These are phyloP conservation scores for Proteles cristata DNA, from an alignment of 2,113 vertebrate species.

Conservation along the genomic window DNA sequence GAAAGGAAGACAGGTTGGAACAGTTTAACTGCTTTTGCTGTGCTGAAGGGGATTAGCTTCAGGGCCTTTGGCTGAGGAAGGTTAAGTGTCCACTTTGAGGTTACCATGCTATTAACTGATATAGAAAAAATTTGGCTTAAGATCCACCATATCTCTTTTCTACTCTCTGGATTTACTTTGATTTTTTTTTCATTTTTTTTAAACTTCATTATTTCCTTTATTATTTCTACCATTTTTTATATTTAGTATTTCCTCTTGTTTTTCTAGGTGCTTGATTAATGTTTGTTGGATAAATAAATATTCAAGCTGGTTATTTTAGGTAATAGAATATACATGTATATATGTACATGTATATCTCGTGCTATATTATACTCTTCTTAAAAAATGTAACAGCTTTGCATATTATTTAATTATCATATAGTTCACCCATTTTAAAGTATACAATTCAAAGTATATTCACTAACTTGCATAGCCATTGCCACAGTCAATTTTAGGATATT, in stretches of 20 bases:
- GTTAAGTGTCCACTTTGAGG: background rate
- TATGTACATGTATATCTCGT: background rate
- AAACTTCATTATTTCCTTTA: background rate
- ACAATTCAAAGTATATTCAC: background rate
- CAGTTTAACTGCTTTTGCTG: background rate
- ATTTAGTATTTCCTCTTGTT: background rate
- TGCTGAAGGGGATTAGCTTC: background rate
- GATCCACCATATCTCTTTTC: background rate
- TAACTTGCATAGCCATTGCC: background rate
- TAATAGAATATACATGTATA: background rate
- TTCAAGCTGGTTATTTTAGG: background rate
- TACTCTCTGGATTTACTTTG: background rate
- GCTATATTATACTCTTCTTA: background rate
- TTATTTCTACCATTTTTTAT: background rate
- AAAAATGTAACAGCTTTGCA: background rate
- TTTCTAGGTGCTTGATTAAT: background rate
- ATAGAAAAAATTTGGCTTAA: background rate
- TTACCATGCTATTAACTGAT: background rate
- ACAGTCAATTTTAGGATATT: background rate
- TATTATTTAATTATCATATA: background rate
- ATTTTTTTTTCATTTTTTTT: background rate
- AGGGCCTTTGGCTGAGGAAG: background rate
- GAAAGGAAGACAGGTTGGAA: background rate
- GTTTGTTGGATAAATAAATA: background rate
- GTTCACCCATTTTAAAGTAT: background rate